Conservation (phyloP, 1,140 invertebrate genomes). For the Bombus fervidus region DNA sequence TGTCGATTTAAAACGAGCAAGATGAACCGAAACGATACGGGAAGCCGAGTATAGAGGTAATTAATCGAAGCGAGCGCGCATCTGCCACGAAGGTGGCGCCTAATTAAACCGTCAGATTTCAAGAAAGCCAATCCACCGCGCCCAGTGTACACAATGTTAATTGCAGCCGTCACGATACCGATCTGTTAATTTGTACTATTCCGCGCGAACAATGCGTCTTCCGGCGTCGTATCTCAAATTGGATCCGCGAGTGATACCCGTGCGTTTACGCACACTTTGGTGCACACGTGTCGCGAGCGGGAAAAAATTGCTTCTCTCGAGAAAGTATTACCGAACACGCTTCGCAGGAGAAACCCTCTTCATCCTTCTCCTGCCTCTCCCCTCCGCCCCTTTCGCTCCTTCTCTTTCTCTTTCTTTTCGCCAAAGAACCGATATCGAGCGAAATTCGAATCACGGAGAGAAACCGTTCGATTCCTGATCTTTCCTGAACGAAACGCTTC, state of each 20-base stretch:
- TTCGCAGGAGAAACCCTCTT: not conserved
- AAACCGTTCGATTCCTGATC: not conserved
- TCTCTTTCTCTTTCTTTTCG: not conserved
- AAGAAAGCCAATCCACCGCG: constrained; percentile 65
- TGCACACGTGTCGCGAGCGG: constrained; percentile 11
- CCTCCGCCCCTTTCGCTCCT: too few relatives aligned
- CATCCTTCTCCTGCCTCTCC: too few relatives aligned
- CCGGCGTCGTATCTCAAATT: constrained; percentile 69
- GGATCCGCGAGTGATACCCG: constrained; percentile 64
- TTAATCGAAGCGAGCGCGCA: constrained; percentile 65
- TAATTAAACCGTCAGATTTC: constrained; percentile 74
- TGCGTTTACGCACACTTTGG: constrained; percentile 27
- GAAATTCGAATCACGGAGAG: not conserved
- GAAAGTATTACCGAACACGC: not conserved
- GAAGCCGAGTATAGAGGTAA: constrained; percentile 51
- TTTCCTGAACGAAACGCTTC: not conserved
- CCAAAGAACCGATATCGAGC: not conserved
- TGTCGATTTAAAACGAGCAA: constrained; percentile 60
- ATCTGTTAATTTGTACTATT: constrained; percentile 72
- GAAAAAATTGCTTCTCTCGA: constrained; percentile 32
- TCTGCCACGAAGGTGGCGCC: constrained; percentile 67
- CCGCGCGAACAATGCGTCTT: constrained; percentile 68
- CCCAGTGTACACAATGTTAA: constrained; percentile 71
- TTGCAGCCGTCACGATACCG: constrained; percentile 66
- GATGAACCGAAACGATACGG: constrained; percentile 61